phyloP scores from a whole-genome alignment of 2,797 vertebrate genomes.

The Pempheris klunzingeri region DNA sequence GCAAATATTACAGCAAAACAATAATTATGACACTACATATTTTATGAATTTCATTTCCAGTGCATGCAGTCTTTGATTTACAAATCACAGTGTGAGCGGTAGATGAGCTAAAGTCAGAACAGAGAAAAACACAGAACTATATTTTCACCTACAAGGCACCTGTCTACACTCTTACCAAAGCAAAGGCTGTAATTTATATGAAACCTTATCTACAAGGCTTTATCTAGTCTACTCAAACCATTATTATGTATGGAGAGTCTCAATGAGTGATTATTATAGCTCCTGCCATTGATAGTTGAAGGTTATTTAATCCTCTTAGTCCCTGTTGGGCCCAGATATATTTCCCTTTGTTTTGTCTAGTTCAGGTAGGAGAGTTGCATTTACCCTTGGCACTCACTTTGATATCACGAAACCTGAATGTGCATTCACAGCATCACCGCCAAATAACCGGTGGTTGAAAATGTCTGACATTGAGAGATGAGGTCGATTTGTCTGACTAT shows the following conservation, averaged over 20 bases:
- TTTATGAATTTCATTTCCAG: slow-evolving; percentile 55
- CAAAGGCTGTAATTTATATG: slow-evolving; percentile 16
- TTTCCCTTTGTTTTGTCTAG: slow-evolving; percentile 56
- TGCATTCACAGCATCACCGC: slow-evolving; percentile 33
- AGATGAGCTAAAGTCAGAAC: slow-evolving; percentile 21
- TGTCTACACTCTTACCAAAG: slow-evolving; percentile 22
- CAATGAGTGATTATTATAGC: slow-evolving; percentile 51
- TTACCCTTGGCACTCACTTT: slow-evolving; percentile 43
- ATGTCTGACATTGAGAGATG: slow-evolving; percentile 45
- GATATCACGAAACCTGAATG: slow-evolving; percentile 36
- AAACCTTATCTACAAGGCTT: slow-evolving; percentile 48
- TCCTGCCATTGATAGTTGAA: slow-evolving; percentile 62
- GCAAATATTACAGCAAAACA: slow-evolving; percentile 34
- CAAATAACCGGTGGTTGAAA: slow-evolving; percentile 49
- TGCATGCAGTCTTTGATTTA: slow-evolving; percentile 48
- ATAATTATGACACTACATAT: slow-evolving; percentile 40
- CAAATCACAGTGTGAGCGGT: slow-evolving; percentile 16
- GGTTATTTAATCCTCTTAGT: slow-evolving; percentile 72
- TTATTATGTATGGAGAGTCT: slow-evolving; percentile 54
- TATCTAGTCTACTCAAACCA: slow-evolving; percentile 39
- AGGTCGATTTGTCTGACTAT: slow-evolving; percentile 22
- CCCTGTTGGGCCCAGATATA: slow-evolving; percentile 50
- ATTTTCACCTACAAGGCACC: slow-evolving; percentile 11
- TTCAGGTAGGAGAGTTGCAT: slow-evolving; percentile 50
- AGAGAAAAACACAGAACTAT: slow-evolving; percentile 15